Evolutionary conservation across 2,797 vertebrate species (phyloP).

Genomic region (Hylomyscus alleni): DNA sequence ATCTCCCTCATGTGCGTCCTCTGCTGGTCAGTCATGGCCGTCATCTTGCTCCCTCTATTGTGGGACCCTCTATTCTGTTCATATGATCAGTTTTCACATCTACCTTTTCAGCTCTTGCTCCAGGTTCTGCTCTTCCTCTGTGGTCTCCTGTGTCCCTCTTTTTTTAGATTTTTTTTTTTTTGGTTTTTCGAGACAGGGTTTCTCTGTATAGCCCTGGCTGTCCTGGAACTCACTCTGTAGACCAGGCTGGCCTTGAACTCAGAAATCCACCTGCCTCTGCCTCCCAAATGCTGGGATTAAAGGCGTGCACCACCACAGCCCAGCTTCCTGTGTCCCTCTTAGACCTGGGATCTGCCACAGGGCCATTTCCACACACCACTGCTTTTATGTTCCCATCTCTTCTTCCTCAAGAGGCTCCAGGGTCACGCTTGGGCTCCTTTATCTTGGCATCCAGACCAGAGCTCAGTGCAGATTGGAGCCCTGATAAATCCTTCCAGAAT

Average conservation of each 20-base stretch:
- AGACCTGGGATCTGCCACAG: fast-evolving
- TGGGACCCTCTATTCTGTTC: fast-evolving
- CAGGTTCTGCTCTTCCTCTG: not conserved
- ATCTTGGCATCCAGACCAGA: not conserved
- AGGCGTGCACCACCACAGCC: no score
- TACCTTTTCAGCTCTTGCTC: not conserved
- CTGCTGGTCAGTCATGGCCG: not conserved
- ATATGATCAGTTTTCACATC: not conserved
- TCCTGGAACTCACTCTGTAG: no score
- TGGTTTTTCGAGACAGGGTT: no score
- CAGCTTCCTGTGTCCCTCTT: no score
- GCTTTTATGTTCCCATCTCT: not conserved
- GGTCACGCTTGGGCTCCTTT: not conserved
- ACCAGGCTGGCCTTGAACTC: no score
- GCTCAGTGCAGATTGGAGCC: not conserved
- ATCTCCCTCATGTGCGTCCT: not conserved
- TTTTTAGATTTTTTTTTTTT: no score
- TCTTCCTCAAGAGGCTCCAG: not conserved
- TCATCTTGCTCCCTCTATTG: not conserved
- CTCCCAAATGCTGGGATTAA: no score
- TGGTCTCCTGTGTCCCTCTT: fast-evolving
- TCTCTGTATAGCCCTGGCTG: no score
- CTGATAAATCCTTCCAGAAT: not conserved
- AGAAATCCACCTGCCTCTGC: no score
- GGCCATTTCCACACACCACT: not conserved